A percentile compares a stretch with the other conserved stretches of the same genome.
These are phyloP conservation scores for Periophthalmus magnuspinnatus DNA, from an alignment of 2,797 vertebrate species.

Conservation along the genomic window DNA sequence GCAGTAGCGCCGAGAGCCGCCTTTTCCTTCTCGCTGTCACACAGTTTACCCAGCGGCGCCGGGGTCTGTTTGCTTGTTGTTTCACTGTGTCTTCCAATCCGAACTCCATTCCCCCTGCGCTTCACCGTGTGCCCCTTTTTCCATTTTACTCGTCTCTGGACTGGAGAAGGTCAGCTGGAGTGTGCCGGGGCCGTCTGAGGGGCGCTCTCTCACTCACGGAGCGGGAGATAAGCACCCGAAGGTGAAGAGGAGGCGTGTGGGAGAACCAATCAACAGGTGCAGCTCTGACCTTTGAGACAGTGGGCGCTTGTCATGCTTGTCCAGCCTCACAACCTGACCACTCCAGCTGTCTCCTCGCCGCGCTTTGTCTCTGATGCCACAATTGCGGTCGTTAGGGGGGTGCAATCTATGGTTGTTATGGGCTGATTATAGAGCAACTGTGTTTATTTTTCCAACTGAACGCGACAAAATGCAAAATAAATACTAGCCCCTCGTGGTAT, in stretches of 20 bases:
- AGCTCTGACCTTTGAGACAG: slow-evolving; percentile 46
- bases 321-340: slow-evolving; percentile 30
- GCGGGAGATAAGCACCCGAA: slow-evolving; percentile 20
- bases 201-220: slow-evolving; percentile 23
- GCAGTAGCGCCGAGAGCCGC: not conserved
- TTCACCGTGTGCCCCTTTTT: slow-evolving; percentile 2
- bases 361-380: slow-evolving; percentile 4
- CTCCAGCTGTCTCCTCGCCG: slow-evolving; percentile 8
- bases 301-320: slow-evolving; percentile 39
- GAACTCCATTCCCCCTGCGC: slow-evolving; percentile 5
- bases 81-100: not conserved
- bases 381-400: no score
- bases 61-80: not conserved
- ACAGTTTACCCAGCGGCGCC: not conserved
- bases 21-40: slow-evolving; percentile 11
- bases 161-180: slow-evolving; percentile 31
- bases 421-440: no score
- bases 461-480: no score
- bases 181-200: slow-evolving; percentile 13
- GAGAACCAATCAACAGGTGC: slow-evolving; percentile 51
- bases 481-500: no score
- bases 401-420: no score
- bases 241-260: slow-evolving; percentile 22
- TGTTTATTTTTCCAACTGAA: no score
- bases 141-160: slow-evolving; percentile 17